Conservation (phyloP, 2,888 invertebrate genomes). For the Mystacides longicornis region DNA sequence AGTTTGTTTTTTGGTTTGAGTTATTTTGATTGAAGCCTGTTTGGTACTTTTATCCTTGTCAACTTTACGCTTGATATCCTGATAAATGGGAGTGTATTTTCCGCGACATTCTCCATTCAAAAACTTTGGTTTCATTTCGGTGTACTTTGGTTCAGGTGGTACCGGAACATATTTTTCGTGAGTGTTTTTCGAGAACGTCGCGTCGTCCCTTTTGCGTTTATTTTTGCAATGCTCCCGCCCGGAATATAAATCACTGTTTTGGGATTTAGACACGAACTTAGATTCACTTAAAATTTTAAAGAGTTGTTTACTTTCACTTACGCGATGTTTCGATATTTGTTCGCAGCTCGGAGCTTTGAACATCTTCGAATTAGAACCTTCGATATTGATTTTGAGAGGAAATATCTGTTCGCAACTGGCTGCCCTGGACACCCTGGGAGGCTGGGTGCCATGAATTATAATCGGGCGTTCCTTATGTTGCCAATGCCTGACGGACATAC, state of each 20-base stretch:
- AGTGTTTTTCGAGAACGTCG: conserved; percentile 33
- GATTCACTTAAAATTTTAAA: conserved; percentile 44
- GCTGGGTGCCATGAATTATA: conserved; percentile 34
- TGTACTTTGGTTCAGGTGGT: conserved; percentile 31
- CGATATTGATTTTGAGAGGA: conserved; percentile 37
- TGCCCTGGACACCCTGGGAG: conserved; percentile 39
- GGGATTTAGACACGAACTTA: conserved; percentile 37
- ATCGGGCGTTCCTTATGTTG: conserved; percentile 43
- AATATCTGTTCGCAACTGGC: conserved; percentile 48
- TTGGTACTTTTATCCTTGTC: conserved; percentile 39
- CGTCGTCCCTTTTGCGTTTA: conserved; percentile 40
- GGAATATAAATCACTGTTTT: conserved; percentile 37
- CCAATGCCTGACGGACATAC: conserved; percentile 49
- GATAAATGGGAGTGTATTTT: conserved; percentile 36
- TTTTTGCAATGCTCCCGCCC: conserved; percentile 36
- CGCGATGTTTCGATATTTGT: conserved; percentile 36
- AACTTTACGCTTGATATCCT: conserved; percentile 33
- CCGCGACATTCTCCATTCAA: conserved; percentile 34
- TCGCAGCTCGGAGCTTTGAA: conserved; percentile 47
- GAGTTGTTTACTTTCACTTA: conserved; percentile 40
- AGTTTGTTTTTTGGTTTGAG: conserved; percentile 40
- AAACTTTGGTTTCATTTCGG: conserved; percentile 39
- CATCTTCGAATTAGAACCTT: conserved; percentile 38
- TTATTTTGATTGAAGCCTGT: conserved; percentile 28
- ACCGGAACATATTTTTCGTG: conserved; percentile 47